These are phyloP conservation scores for Drosophila borealis DNA, from an alignment of 2,888 invertebrate species.

Conservation along the genomic window DNA sequence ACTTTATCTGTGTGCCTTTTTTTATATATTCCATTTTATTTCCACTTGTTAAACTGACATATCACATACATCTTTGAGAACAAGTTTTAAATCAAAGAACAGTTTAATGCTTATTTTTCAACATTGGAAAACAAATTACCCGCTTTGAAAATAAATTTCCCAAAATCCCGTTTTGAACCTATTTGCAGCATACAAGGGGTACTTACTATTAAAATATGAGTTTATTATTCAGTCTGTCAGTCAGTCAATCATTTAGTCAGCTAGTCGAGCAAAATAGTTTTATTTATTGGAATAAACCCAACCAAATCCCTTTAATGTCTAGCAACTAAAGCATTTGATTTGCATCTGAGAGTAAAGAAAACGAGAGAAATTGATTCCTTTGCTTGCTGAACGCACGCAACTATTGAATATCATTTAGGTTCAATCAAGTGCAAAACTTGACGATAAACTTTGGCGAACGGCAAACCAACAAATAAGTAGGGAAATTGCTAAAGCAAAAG, in stretches of 20 bases:
- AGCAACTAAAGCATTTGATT: slow-evolving; percentile 1
- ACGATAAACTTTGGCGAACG: slow-evolving; percentile 67
- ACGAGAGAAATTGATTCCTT: slow-evolving; percentile 11
- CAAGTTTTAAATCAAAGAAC: too few relatives aligned
- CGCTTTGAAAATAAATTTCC: too few relatives aligned
- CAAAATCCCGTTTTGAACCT: too few relatives aligned
- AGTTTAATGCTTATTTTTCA: too few relatives aligned
- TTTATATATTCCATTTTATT: too few relatives aligned
- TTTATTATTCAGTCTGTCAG: neutral
- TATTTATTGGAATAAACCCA: neutral
- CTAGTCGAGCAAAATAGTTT: neutral
- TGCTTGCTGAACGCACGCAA: slow-evolving; percentile 22
- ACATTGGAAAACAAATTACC: too few relatives aligned
- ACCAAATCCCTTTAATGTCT: neutral
- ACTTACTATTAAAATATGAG: neutral
- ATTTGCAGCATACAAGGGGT: too few relatives aligned
- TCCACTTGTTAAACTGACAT: too few relatives aligned
- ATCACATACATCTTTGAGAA: too few relatives aligned
- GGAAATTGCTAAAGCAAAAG: neutral
- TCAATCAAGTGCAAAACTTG: slow-evolving; percentile 72
- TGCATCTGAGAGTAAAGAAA: neutral
- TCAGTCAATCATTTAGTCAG: neutral
- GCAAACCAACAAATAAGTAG: slow-evolving; percentile 3
- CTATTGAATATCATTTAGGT: slow-evolving; percentile 57
- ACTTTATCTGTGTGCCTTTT: too few relatives aligned